Evolutionary conservation across 2,888 invertebrate species (phyloP), one percentile per base, ranked within the genome.

Genomic region (Tipula lateralis): DNA sequence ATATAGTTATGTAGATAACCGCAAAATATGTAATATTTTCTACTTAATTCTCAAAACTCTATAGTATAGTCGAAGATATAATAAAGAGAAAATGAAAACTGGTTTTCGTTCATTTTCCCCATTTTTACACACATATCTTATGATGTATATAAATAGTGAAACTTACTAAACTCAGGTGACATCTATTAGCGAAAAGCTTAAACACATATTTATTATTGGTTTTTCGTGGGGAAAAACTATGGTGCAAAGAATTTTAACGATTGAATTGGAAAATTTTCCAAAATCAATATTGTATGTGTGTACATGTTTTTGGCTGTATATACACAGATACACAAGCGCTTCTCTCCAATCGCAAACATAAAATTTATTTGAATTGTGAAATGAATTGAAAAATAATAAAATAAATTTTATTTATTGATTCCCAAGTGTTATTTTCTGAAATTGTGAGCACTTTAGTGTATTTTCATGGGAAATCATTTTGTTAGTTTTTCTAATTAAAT

Each of bases 351-450:
- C 66, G 66, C 66, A 66, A 66, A 66, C 66, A 66, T 24, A 66
- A 24, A 66, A 66, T 66, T 66, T 66, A 66, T 66, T 66, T 19
- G 24, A 66, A 66, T 66, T 66, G 66, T 66, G 66, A 24, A 66
- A 66, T 66, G 66, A 66, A 66, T 66, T 66, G 66, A 66, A 66
- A 66, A 66, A 24, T 24, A 66, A 66, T 66, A 66, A 66, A 66
- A 66, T 50, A 66, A 1, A 66, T 66, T 66, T 66, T 66, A 66
- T 66, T 66, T 66, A 66, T 66, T 66, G 44, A 50, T 66, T 24
- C 66, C 66, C 66, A 24, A 66, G 66, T 66, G 66, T 19, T 66
- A 66, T 66, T 19, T 24, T 66, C 66, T 66, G 66, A 24, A 66
- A 24, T 24, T 66, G 66, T 66, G 66, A 24, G 66, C 66, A 66